Conservation (phyloP, 2,797 vertebrate genomes). For the Calcarius lapponicus region DNA sequence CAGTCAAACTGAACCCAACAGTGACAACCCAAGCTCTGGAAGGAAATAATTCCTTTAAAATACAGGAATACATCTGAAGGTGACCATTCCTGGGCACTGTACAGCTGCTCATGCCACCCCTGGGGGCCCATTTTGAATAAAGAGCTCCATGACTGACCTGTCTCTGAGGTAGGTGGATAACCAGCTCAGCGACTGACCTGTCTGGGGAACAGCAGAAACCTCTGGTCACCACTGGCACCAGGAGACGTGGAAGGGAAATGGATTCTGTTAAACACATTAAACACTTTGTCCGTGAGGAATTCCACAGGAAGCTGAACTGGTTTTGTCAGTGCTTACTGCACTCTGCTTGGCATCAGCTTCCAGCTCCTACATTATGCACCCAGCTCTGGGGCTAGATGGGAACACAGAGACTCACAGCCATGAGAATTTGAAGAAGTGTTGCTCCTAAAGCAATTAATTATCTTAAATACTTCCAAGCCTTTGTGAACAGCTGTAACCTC, state of each 20-base stretch:
- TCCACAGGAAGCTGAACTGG: background rate
- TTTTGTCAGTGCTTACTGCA: background rate
- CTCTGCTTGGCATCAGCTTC: background rate
- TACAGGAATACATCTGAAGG: background rate
- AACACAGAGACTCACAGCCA: background rate
- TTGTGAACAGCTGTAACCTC: background rate
- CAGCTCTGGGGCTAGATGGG: background rate
- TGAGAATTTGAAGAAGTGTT: background rate
- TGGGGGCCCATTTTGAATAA: background rate
- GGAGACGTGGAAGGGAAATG: background rate
- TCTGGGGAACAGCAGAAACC: background rate
- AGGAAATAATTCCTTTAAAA: background rate
- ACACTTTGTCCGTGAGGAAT: background rate
- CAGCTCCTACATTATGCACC: background rate
- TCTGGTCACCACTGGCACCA: background rate
- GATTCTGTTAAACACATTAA: background rate
- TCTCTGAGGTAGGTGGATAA: background rate
- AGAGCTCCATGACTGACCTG: too few species aligned
- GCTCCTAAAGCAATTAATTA: constrained; percentile 35
- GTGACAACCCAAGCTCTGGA: background rate
- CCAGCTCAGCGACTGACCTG: background rate
- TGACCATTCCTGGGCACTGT: fast-evolving
- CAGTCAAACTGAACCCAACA: background rate
- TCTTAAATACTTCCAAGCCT: background rate
- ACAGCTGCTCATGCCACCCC: too few species aligned